Base-by-base conservation (phyloP, 2,888 invertebrate species). In the Drosophila greeni region DNA sequence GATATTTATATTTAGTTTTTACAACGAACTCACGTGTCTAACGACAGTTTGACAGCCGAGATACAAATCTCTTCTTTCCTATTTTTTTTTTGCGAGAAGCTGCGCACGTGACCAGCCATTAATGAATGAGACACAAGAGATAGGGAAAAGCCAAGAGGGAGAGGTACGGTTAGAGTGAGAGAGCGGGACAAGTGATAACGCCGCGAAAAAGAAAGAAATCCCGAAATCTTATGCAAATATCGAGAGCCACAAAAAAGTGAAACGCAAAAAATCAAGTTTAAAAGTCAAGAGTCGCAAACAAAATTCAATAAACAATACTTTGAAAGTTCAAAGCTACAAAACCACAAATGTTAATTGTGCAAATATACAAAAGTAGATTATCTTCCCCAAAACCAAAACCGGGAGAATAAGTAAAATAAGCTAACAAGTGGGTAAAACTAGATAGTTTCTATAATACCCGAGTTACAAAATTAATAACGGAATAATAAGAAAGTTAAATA, bases 101-200 rank as follows among this genome's bases (percentile, higher is more conserved):
- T 55, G 59, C 42, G 59, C 85, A 86, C 85, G 86, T 85, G 86
- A 82, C 85, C 65, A 56, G 57, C 67, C 74, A 76, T 72, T 75
- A 72, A 70, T 70, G 71, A 66, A 58, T 66, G 68, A 31, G 56
- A 57, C 37, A 42, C 48, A 43, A 39, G 31, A 42, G 55, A 67
- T 47, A 65, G 57, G 40, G 14, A 40, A 64, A 42, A 43, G 33
- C 18, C 29, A 20, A 24, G 37, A 61, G 23, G 6, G 33, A 34
- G 40, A 11, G 12, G 20, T 36, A 43, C 47, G 36, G 34, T 16
- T 9, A 20, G 11, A 33, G 47, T 20, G 33, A 26, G 18, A n/a
- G n/a, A 51, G 48, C 20, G 33, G 14, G 42, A 66, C 56, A 45
- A 58, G 58, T 39, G 68, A 68, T 67, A 49, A 49, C 36, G 54